Evolutionary conservation across 2,797 vertebrate genomes (phyloP).

Genomic region (Syndactyla subalaris): DNA sequence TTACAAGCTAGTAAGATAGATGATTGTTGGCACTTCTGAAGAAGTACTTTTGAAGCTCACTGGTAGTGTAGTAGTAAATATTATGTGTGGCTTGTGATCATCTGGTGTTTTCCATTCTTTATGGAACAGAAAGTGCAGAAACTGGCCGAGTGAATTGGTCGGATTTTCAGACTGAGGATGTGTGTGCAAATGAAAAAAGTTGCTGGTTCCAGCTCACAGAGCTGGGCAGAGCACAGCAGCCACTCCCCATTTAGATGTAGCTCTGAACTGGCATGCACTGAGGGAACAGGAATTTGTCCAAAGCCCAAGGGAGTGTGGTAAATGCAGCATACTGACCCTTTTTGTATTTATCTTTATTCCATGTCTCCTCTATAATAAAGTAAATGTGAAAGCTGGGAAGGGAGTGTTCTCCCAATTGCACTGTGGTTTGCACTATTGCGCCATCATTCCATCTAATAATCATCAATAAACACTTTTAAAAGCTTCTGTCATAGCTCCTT

Average conservation of each 20-base stretch:
- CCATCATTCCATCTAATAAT: conserved; percentile 64
- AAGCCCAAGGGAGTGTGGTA: neutral
- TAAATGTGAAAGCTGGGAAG: conserved; percentile 64
- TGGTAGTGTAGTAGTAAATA: conserved; percentile 3
- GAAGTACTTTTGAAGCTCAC: conserved; percentile 12
- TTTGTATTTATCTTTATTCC: conserved; percentile 63
- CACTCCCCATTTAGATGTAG: neutral
- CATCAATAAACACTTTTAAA: conserved; percentile 78
- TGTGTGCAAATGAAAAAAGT: neutral
- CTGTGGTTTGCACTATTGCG: conserved; percentile 74
- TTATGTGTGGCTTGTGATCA: conserved; percentile 53
- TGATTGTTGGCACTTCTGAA: neutral
- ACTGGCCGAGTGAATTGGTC: neutral
- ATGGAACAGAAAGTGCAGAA: conserved; percentile 56
- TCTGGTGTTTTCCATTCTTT: conserved; percentile 28
- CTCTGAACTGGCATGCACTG: conserved; percentile 34
- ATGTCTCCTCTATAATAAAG: conserved; percentile 53
- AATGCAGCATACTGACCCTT: conserved; percentile 51
- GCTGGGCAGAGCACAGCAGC: neutral
- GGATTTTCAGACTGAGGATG: neutral
- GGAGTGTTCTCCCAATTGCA: conserved; percentile 50
- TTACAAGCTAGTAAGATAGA: neutral
- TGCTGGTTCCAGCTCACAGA: neutral
- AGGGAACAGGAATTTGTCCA: conserved; percentile 19
- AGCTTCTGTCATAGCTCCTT: conserved; percentile 8